These are phyloP conservation scores for Synergus umbraculus DNA, from an alignment of 2,888 invertebrate species.

Conservation along the genomic window DNA sequence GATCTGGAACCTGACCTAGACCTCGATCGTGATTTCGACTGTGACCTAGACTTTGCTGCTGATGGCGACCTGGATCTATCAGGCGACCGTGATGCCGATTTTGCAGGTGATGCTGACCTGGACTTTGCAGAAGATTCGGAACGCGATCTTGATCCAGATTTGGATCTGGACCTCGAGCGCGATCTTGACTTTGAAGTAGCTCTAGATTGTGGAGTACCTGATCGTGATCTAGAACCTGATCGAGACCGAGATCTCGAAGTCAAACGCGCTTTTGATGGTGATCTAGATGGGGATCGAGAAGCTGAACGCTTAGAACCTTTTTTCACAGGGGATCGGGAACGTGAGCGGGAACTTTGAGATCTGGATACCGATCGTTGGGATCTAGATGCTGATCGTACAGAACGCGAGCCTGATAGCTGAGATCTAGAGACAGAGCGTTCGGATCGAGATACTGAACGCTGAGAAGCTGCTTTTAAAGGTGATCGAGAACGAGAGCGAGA, in stretches of 20 bases:
- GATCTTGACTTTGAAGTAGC: constrained; percentile 65
- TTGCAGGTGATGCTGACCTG: constrained; percentile 59
- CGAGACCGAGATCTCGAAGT: constrained; percentile 64
- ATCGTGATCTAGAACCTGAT: constrained; percentile 65
- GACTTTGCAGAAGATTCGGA: constrained; percentile 66
- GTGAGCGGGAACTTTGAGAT: constrained; percentile 52
- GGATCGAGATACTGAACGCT: constrained; percentile 63
- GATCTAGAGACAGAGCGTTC: constrained; percentile 63
- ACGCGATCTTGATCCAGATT: constrained; percentile 68
- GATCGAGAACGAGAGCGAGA: constrained; percentile 66
- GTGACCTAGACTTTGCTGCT: constrained; percentile 63
- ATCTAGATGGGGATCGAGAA: constrained; percentile 45
- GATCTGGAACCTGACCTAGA: constrained; percentile 68
- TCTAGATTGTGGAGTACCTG: constrained; percentile 63
- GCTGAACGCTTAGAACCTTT: constrained; percentile 56
- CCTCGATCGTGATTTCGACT: constrained; percentile 61
- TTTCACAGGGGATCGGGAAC: constrained; percentile 54
- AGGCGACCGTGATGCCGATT: constrained; percentile 64
- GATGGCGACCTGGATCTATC: constrained; percentile 66
- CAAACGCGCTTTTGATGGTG: constrained; percentile 56
- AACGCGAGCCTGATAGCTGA: constrained; percentile 34
- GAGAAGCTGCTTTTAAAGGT: constrained; percentile 8
- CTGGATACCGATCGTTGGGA: neutral
- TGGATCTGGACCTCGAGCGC: constrained; percentile 61
- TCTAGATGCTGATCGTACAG: neutral